Evolutionary conservation across 2,888 invertebrate species (phyloP).

Genomic region (Capitulum mitella): DNA sequence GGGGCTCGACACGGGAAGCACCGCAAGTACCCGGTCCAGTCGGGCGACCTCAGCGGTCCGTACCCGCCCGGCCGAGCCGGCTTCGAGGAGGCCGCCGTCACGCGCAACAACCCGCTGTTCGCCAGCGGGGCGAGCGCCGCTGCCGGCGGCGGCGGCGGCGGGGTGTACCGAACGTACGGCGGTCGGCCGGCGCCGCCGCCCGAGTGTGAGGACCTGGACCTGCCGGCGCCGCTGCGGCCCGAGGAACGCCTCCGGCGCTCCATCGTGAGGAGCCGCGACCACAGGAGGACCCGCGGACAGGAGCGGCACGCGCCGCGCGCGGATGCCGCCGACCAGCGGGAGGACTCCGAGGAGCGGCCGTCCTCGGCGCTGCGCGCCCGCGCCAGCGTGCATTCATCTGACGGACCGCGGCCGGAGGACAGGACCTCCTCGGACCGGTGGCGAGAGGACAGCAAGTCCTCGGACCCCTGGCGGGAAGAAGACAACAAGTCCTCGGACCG

Average conservation of each 20-base stretch:
- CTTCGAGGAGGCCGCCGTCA: not conserved
- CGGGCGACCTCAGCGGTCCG: not conserved
- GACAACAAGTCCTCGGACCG: too few species aligned
- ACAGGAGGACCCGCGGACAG: not conserved
- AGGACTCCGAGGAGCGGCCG: not conserved
- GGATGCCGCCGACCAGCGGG: not conserved
- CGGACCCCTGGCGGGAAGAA: too few species aligned
- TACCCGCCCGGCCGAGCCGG: not conserved
- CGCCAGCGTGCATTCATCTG: not conserved
- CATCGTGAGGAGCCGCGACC: not conserved
- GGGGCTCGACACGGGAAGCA: not conserved
- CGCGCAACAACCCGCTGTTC: not conserved
- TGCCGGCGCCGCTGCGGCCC: not conserved
- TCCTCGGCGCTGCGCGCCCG: not conserved
- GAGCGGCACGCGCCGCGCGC: not conserved
- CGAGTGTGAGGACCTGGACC: not conserved
- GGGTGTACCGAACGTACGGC: not conserved
- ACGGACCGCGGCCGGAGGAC: too few species aligned
- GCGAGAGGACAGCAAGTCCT: too few species aligned
- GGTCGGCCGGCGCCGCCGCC: not conserved
- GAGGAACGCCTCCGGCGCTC: not conserved
- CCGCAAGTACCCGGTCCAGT: conserved; percentile 15
- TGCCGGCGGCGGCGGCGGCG: not conserved
- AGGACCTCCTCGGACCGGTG: too few species aligned
- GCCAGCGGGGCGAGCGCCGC: not conserved